Conservation (phyloP, 1,140 invertebrate species). For the Euschistus heros region DNA sequence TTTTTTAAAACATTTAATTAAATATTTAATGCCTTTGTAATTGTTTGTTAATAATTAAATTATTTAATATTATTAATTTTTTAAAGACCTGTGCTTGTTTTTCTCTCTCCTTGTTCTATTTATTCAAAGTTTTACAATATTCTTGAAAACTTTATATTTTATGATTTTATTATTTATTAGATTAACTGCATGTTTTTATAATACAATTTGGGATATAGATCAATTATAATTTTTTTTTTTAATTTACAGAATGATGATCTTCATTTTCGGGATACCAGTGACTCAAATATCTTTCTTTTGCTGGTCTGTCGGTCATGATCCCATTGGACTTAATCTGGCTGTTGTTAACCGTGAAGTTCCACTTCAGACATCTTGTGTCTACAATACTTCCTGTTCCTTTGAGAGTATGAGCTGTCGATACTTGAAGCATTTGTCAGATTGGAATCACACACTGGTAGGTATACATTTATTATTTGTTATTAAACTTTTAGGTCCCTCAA, state of each 20-base stretch:
- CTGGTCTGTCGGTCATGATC: slow-evolving; percentile 83
- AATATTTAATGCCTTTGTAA: too few species aligned
- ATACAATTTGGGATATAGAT: too few species aligned
- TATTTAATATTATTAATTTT: too few species aligned
- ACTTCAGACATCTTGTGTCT: slow-evolving; percentile 32
- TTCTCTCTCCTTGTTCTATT: too few species aligned
- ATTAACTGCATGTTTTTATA: too few species aligned
- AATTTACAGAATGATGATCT: slow-evolving; percentile 62
- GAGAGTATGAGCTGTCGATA: slow-evolving; percentile 63
- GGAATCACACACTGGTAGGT: slow-evolving; percentile 17
- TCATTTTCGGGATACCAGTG: slow-evolving; percentile 76
- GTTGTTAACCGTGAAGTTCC: slow-evolving; percentile 75
- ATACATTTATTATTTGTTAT: background rate
- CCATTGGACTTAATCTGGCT: slow-evolving; percentile 69
- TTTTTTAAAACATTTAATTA: too few species aligned
- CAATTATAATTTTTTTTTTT: slow-evolving; percentile 16
- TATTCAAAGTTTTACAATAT: too few species aligned
- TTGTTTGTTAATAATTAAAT: too few species aligned
- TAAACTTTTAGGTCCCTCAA: too few species aligned
- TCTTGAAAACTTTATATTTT: too few species aligned
- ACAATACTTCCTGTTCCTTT: slow-evolving; percentile 45
- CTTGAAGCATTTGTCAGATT: slow-evolving; percentile 46
- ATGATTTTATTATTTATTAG: too few species aligned
- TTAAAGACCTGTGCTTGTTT: too few species aligned
- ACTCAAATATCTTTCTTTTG: slow-evolving; percentile 54